Evolutionary conservation across 1,140 invertebrate species (phyloP).

Genomic region (Rhyzopertha dominica): DNA sequence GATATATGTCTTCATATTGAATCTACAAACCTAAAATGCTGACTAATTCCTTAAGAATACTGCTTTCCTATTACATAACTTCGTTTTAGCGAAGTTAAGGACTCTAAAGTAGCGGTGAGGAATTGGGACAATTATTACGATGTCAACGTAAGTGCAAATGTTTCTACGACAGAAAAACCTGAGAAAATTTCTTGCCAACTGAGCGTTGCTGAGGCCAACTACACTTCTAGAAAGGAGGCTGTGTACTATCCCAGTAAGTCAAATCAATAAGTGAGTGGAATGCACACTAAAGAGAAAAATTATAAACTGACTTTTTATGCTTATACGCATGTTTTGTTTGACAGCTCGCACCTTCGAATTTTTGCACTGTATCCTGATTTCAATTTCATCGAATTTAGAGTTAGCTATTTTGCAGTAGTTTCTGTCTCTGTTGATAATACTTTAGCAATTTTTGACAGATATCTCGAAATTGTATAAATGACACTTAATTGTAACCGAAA

Average conservation of each 20-base stretch:
- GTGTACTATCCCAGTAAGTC: conserved; percentile 61
- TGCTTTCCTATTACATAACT: neutral
- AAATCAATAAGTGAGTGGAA: too few relatives aligned
- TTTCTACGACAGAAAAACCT: conserved; percentile 52
- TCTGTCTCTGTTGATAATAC: too few relatives aligned
- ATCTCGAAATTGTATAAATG: too few relatives aligned
- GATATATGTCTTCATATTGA: neutral
- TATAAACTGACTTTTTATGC: too few relatives aligned
- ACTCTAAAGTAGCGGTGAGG: conserved; percentile 37
- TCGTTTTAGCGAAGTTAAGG: conserved; percentile 32
- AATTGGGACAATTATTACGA: conserved; percentile 50
- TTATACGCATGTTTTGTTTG: too few relatives aligned
- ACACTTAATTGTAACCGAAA: too few relatives aligned
- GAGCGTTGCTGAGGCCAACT: conserved; percentile 59
- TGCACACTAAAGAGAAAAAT: too few relatives aligned
- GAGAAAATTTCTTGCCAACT: conserved; percentile 61
- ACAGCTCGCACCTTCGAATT: too few relatives aligned
- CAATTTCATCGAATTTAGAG: too few relatives aligned
- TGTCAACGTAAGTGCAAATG: conserved; percentile 27
- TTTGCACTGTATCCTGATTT: too few relatives aligned
- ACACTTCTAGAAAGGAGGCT: conserved; percentile 57
- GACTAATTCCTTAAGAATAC: neutral
- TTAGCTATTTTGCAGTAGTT: too few relatives aligned
- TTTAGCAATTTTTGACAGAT: too few relatives aligned
- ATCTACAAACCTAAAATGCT: neutral